A percentile compares a stretch with the other conserved stretches of the same genome.
These are phyloP conservation scores for Trichopoda pennipes DNA, from an alignment of 2,888 invertebrate genomes.

Conservation along the genomic window DNA sequence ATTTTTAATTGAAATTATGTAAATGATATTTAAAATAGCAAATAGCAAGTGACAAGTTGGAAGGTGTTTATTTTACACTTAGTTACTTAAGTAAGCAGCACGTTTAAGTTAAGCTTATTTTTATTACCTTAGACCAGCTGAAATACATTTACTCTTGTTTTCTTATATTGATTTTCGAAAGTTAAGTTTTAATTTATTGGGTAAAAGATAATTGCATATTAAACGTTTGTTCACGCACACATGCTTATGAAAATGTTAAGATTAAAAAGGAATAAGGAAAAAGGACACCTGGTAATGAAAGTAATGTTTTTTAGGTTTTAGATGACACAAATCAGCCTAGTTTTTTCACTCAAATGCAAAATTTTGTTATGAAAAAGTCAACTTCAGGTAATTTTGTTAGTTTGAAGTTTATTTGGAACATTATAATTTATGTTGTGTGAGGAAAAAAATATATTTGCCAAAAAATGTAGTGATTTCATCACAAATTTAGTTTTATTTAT, in stretches of 20 bases:
- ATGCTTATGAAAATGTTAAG: conserved; percentile 14
- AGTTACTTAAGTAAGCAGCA: not conserved
- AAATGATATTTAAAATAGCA: conserved; percentile 21
- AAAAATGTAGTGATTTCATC: too few species aligned
- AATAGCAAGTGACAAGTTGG: conserved; percentile 51
- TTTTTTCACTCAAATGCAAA: too few species aligned
- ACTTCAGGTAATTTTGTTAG: too few species aligned
- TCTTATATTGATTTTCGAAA: not conserved
- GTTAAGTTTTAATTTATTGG: not conserved
- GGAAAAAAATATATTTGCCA: too few species aligned
- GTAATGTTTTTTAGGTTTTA: not conserved
- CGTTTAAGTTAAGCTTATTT: not conserved
- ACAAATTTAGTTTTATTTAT: too few species aligned
- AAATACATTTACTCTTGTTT: conserved; percentile 22
- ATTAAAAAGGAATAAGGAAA: conserved; percentile 4
- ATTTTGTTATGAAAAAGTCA: too few species aligned
- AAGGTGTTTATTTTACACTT: conserved; percentile 46
- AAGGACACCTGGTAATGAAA: conserved; percentile 8
- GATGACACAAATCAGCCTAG: too few species aligned
- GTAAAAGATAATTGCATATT: conserved; percentile 30
- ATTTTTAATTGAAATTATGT: conserved; percentile 16
- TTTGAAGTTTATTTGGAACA: too few species aligned
- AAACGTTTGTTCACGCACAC: conserved; percentile 24
- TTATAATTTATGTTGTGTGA: too few species aligned
- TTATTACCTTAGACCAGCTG: conserved; percentile 18